Evolutionary conservation across 2,888 invertebrate genomes (phyloP).

Genomic region (Linyphia triangularis): DNA sequence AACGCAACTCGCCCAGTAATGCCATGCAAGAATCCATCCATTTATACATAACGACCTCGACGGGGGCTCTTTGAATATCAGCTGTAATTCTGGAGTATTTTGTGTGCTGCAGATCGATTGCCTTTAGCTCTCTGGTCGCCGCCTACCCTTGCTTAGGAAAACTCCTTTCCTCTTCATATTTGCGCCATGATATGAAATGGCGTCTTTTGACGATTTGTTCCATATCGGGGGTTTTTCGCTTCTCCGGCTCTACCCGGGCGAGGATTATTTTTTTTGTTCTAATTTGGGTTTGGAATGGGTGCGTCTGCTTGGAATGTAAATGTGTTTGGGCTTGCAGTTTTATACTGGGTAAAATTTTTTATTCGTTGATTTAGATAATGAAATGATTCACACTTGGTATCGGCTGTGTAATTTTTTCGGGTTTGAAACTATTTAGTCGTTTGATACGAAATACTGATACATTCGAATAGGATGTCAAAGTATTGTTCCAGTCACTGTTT

Average conservation of each 20-base stretch:
- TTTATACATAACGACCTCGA: slow-evolving; percentile 71
- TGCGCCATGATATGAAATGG: slow-evolving; percentile 62
- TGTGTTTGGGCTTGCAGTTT: no score
- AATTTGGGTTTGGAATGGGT: not conserved
- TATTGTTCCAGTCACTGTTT: no score
- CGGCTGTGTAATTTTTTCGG: no score
- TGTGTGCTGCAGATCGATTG: slow-evolving; percentile 70
- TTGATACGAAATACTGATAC: no score
- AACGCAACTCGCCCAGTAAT: not conserved
- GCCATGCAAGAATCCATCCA: slow-evolving; percentile 72
- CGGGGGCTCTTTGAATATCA: slow-evolving; percentile 70
- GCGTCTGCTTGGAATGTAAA: no score
- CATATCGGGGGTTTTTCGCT: not conserved
- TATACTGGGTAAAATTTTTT: no score
- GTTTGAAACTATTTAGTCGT: no score
- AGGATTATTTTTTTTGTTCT: slow-evolving; percentile 9
- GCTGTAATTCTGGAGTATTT: slow-evolving; percentile 74
- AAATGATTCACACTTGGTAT: no score
- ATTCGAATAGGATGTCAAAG: no score
- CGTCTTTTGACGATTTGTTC: slow-evolving; percentile 50
- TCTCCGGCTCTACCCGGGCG: slow-evolving; percentile 28
- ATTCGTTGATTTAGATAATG: no score
- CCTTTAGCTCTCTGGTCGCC: slow-evolving; percentile 46
- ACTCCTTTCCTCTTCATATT: slow-evolving; percentile 58
- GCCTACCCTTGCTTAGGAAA: slow-evolving; percentile 26